Evolutionary conservation across 2,113 vertebrate species (phyloP).

Genomic region (Ophthalmolycus amberensis): DNA sequence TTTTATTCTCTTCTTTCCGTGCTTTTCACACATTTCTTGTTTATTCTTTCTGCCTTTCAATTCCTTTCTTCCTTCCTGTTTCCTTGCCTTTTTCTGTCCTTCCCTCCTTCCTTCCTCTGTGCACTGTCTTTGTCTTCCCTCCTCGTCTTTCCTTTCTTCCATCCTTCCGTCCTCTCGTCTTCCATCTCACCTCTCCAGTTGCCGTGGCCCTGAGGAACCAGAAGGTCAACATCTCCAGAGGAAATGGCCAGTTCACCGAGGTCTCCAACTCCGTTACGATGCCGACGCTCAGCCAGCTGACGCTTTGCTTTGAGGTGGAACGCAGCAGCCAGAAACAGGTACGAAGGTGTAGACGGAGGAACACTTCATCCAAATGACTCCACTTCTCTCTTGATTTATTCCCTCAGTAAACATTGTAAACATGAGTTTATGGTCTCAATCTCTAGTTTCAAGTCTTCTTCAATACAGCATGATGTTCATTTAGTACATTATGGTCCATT

Average conservation of each 20-base stretch:
- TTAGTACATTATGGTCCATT: too few relatives aligned
- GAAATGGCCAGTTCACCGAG: constrained; percentile 71
- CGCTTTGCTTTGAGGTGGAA: constrained; percentile 90
- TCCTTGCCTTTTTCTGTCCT: too few relatives aligned
- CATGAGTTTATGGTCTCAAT: too few relatives aligned
- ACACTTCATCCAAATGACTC: too few relatives aligned
- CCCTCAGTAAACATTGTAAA: too few relatives aligned
- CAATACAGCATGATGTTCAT: too few relatives aligned
- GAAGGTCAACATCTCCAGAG: constrained; percentile 86
- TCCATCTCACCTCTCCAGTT: constrained; percentile 78
- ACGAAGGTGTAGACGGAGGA: too few relatives aligned
- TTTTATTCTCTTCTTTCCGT: neutral
- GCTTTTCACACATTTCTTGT: neutral
- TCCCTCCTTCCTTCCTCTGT: neutral
- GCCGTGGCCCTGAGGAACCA: constrained; percentile 95
- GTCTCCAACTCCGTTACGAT: constrained; percentile 81
- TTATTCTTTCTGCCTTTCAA: neutral
- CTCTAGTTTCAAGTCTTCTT: too few relatives aligned
- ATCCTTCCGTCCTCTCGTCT: neutral
- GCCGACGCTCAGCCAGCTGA: constrained; percentile 87
- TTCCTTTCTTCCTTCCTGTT: neutral
- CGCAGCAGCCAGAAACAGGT: constrained; percentile 70
- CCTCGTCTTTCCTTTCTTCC: neutral
- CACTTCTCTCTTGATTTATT: too few relatives aligned
- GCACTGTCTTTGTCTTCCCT: neutral